Conservation (phyloP, 2,797 vertebrate genomes). For the Coluber constrictor region DNA sequence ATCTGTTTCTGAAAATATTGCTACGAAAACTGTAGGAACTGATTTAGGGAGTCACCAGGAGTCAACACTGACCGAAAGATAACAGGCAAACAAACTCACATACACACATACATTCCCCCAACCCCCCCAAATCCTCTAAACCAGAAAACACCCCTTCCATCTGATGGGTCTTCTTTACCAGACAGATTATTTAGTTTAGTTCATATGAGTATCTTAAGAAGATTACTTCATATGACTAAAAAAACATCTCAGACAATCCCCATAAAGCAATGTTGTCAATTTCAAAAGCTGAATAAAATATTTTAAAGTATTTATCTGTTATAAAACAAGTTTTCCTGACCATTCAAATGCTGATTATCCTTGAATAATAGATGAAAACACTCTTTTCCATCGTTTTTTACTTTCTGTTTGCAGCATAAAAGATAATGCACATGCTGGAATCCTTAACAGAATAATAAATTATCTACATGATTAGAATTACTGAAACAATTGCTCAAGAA, state of each 20-base stretch:
- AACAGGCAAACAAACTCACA: not conserved
- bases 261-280: accelerated
- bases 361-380: not conserved
- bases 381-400: not conserved
- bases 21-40: not conserved
- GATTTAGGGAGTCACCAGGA: not conserved
- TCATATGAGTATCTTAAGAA: not conserved
- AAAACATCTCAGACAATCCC: accelerated
- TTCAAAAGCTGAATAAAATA: not conserved
- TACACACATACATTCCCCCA: not conserved
- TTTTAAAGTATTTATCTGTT: not conserved
- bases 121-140: not conserved
- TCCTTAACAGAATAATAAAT: not conserved
- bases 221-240: not conserved
- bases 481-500: not conserved
- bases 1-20: not conserved
- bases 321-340: not conserved
- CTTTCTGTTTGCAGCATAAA: not conserved
- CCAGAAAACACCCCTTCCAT: not conserved
- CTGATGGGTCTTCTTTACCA: not conserved
- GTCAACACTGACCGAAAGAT: not conserved
- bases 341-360: not conserved
- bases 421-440: not conserved
- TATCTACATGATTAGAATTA: not conserved
- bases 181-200: not conserved